Conservation (phyloP, 2,113 vertebrate species). For the Taxidea taxus region DNA sequence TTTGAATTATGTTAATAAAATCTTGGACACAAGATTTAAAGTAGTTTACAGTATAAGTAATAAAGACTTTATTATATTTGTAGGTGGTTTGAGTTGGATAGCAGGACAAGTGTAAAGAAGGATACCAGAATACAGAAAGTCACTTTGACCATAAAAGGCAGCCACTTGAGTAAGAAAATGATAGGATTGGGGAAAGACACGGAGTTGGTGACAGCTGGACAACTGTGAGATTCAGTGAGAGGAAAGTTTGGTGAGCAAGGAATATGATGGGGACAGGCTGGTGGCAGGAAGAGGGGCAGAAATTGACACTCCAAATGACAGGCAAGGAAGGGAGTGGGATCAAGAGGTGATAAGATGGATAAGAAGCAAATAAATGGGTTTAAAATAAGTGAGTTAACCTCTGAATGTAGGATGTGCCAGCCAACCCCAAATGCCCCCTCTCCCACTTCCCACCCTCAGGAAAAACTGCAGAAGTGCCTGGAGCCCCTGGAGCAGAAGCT, state of each 20-base stretch:
- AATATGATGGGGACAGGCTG: neutral
- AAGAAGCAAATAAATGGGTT: neutral
- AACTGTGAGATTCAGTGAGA: neutral
- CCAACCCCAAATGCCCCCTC: neutral
- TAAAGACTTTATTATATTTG: neutral
- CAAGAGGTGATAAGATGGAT: neutral
- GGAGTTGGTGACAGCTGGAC: neutral
- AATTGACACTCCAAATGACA: neutral
- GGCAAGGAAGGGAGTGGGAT: neutral
- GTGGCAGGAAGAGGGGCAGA: neutral
- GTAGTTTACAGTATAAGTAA: neutral
- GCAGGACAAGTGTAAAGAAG: neutral
- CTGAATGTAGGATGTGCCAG: neutral
- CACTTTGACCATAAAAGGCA: neutral
- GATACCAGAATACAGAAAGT: neutral
- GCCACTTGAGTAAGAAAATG: neutral
- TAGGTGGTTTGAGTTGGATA: conserved; percentile 3
- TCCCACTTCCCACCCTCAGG: conserved; percentile 58
- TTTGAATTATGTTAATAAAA: conserved; percentile 37
- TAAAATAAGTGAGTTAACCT: neutral
- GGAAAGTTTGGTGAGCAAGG: neutral
- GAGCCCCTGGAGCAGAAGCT: conserved; percentile 78
- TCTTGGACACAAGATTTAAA: conserved; percentile 20
- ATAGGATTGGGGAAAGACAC: neutral
- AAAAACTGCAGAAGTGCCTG: conserved; percentile 80